A percentile compares a stretch with the other conserved stretches of the same genome.
Conservation (phyloP, 2,888 invertebrate genomes). For the Nemurella pictetii region DNA sequence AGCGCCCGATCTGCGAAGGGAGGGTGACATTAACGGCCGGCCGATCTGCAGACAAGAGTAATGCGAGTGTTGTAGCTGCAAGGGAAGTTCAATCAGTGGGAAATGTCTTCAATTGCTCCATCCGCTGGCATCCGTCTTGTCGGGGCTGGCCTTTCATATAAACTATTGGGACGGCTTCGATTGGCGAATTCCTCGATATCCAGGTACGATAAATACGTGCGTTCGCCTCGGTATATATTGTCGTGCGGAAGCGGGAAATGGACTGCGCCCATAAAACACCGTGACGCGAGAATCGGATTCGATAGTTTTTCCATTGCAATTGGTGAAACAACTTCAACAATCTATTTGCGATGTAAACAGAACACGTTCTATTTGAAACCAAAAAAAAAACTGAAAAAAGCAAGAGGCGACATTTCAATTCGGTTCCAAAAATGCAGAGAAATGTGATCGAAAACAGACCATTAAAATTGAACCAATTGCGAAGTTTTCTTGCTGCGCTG, state of each 20-base stretch:
- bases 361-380: not conserved
- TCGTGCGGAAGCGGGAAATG: not conserved
- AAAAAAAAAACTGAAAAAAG: not conserved
- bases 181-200: not conserved
- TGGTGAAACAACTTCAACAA: not conserved
- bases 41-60: not conserved
- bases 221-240: not conserved
- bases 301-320: not conserved
- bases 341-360: not conserved
- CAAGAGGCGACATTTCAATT: not conserved
- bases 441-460: not conserved
- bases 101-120: conserved; percentile 13
- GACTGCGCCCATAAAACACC: not conserved
- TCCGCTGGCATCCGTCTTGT: not conserved
- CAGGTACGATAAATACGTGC: not conserved
- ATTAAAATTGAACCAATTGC: not conserved
- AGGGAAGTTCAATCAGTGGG: conserved; percentile 15
- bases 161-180: not conserved
- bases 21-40: not conserved
- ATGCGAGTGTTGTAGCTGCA: not conserved
- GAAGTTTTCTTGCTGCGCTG: not conserved
- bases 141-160: not conserved
- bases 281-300: not conserved
- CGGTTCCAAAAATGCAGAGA: not conserved
- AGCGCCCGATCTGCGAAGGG: not conserved